These are phyloP conservation scores for Frankliniella intonsa DNA, from an alignment of 2,888 invertebrate species.

Conservation along the genomic window DNA sequence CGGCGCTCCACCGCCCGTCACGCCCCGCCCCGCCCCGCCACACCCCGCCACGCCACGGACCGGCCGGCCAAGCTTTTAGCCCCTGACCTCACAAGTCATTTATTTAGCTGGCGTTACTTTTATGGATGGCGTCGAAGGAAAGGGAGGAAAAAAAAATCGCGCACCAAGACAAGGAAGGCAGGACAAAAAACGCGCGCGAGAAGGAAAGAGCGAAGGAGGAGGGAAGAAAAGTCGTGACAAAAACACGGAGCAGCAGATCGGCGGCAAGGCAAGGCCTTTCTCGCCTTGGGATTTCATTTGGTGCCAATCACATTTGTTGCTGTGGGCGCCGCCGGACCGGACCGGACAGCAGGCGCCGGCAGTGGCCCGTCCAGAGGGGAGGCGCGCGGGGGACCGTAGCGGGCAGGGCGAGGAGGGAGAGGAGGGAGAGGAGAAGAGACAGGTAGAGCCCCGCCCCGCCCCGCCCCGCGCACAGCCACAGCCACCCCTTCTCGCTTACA, in stretches of 20 bases:
- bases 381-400: neutral
- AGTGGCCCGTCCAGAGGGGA: neutral
- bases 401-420: neutral
- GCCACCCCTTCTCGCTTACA: no score
- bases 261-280: neutral
- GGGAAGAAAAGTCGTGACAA: conserved; percentile 1
- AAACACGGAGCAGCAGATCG: conserved; percentile 22
- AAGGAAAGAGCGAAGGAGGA: neutral
- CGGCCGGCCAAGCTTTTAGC: conserved; percentile 6
- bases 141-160: neutral
- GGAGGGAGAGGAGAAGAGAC: neutral
- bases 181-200: neutral
- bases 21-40: no score
- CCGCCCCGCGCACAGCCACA: neutral
- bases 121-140: neutral
- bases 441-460: no score
- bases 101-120: conserved; percentile 14
- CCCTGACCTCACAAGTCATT: conserved; percentile 18
- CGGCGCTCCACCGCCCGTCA: no score
- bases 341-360: neutral
- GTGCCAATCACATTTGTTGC: conserved; percentile 22
- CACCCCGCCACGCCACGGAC: no score
- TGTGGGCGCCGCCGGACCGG: neutral
- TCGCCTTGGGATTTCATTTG: conserved; percentile 12
- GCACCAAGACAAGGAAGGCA: neutral